Conservation (phyloP, 2,797 vertebrate genomes). For the Vultur gryphus region DNA sequence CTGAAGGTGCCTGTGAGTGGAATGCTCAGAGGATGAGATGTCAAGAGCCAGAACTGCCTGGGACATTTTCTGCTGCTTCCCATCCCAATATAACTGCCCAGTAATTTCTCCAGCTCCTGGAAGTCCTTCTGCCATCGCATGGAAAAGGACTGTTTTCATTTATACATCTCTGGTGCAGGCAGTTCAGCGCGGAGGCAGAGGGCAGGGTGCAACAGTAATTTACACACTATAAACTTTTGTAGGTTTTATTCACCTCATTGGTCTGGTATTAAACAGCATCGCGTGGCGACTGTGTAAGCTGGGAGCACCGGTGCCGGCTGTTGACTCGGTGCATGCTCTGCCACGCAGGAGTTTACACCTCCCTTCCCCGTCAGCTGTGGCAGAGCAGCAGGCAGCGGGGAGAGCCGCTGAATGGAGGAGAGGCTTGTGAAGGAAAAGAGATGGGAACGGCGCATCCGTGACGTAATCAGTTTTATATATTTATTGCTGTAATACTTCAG, state of each 20-base stretch:
- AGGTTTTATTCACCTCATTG: constrained; percentile 73
- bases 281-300: background rate
- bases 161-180: constrained; percentile 34
- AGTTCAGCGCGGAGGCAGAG: constrained; percentile 41
- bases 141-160: constrained; percentile 67
- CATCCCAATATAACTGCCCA: background rate
- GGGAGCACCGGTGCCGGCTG: constrained; percentile 8
- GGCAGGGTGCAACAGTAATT: constrained; percentile 67
- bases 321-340: background rate
- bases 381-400: background rate
- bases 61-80: background rate
- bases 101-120: constrained; percentile 1
- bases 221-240: constrained; percentile 75
- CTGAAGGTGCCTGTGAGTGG: background rate
- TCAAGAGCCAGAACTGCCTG: background rate
- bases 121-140: background rate
- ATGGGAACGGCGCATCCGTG: background rate
- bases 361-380: background rate
- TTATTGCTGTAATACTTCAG: background rate
- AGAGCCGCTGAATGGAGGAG: background rate
- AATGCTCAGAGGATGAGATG: background rate
- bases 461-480: background rate
- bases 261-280: constrained; percentile 61
- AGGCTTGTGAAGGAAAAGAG: background rate
- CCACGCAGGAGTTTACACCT: background rate